Conservation (phyloP, 2,113 vertebrate genomes). For the Spizaetus ornatus region DNA sequence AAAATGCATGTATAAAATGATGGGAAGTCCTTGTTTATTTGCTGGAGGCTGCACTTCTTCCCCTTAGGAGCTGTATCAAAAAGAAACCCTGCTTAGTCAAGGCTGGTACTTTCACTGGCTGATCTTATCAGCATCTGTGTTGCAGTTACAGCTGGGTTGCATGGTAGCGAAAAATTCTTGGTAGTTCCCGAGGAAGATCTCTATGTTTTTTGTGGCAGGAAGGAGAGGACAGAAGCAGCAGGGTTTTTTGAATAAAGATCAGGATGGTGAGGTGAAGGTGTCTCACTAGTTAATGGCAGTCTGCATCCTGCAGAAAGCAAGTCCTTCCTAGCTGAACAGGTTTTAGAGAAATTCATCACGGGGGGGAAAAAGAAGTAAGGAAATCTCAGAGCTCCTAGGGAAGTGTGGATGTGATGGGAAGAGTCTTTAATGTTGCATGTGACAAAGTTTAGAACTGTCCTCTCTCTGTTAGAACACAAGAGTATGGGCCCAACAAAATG, state of each 20-base stretch:
- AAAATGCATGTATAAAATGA: no score
- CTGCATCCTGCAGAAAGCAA: background rate
- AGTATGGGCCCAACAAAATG: no score
- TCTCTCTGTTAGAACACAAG: no score
- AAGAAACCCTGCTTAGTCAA: background rate
- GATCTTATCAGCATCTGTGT: background rate
- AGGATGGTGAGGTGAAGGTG: background rate
- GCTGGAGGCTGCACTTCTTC: background rate
- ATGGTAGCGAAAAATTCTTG: background rate
- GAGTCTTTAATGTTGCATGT: background rate
- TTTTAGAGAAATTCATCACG: background rate
- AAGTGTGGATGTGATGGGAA: background rate
- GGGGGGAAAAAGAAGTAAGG: background rate
- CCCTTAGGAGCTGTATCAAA: background rate
- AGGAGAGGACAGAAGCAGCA: background rate
- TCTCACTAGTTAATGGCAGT: no score
- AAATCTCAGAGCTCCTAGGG: background rate
- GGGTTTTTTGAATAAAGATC: background rate
- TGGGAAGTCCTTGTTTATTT: background rate
- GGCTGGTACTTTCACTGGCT: background rate
- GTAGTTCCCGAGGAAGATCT: background rate
- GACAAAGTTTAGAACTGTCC: background rate
- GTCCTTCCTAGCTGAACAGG: background rate
- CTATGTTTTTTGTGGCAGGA: background rate
- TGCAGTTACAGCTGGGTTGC: accelerated